Base-by-base conservation (phyloP, 2,113 vertebrate species). In the Rutilus rutilus region DNA sequence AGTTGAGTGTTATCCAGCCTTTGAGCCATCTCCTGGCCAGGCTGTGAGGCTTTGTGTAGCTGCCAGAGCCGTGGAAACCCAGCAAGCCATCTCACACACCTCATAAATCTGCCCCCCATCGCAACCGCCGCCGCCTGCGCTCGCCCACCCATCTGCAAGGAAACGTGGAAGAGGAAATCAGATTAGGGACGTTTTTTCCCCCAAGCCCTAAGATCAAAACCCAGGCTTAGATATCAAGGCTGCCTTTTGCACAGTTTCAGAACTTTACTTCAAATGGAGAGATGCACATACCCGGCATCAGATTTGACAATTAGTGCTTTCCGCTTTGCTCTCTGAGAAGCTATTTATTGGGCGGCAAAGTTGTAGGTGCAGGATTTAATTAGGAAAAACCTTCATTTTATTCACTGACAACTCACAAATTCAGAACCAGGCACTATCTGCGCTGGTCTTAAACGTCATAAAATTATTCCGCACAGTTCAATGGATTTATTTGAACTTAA, bases 221-320 rank as follows among this genome's bases (percentile, higher is more conserved):
- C 87, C 82, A 83, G 88, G 92, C 91, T 92, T 92, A 87, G 93
- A 90, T 93, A 95, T 94, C 93, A 91, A 92, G 87, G 89, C 92
- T 86, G 91, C 47, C 91, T 93, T 94, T 92, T 94, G 91, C 93
- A 90, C 83, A 86, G 91, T 87, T 89, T 93, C 91, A 93, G 91
- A 91, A 88, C 86, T 84, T 92, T 88, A 91, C 86, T 90, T 88
- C 90, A 87, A 92, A 74, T 79, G 65, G 42, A 76, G 81, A 74
- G 39, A 54, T 21, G 47, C 75, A 36, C 54, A 62, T 15, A 74
- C 79, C 33, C 10, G 7, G 42, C 42, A 80, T 86, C 54, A 78
- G 54, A 86, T 82, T 57, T 75, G n/a, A 86, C 54, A 79, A 73
- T 80, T 84, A 86, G 62, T 11, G 73, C 27, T 62, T 57, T 83